These are phyloP conservation scores for Ptilodon capucinus DNA, from an alignment of 2,888 invertebrate genomes.

Conservation along the genomic window DNA sequence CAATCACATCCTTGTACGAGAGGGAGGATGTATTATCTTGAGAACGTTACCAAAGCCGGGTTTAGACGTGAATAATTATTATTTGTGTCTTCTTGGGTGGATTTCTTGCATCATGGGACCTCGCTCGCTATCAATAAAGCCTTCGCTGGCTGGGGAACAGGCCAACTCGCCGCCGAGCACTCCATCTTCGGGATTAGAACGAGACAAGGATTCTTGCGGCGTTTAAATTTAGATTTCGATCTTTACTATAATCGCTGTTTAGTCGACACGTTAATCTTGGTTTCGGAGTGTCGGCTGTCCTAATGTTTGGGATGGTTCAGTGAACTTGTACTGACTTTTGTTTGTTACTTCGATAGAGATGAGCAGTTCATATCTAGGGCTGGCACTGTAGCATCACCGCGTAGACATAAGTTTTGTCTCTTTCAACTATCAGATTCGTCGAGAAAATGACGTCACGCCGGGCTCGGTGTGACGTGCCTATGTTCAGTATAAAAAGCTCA, in stretches of 20 bases:
- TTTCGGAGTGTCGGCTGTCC: constrained; percentile 19
- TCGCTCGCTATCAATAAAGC: constrained; percentile 50
- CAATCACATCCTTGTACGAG: constrained; percentile 27
- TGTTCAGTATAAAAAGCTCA: too few relatives aligned
- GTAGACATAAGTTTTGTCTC: too few relatives aligned
- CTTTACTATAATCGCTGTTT: constrained; percentile 63
- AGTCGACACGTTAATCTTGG: constrained; percentile 52
- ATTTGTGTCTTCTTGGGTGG: constrained; percentile 23
- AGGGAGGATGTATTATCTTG: constrained; percentile 14
- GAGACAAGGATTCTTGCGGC: constrained; percentile 54
- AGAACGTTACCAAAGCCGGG: constrained; percentile 28
- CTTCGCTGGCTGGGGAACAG: constrained; percentile 32
- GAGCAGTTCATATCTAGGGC: background rate
- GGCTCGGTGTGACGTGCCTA: too few relatives aligned
- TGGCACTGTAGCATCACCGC: too few relatives aligned
- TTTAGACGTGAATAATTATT: constrained; percentile 49
- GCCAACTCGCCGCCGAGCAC: constrained; percentile 46
- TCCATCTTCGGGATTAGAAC: constrained; percentile 66
- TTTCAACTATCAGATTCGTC: too few relatives aligned
- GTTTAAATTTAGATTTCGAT: constrained; percentile 69
- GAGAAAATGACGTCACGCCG: too few relatives aligned
- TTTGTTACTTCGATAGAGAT: background rate
- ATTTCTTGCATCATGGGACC: constrained; percentile 26
- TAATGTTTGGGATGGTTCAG: constrained; percentile 3
- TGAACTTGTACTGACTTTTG: constrained; percentile 3